These are phyloP conservation scores for Lycophotia porphyrea DNA, from an alignment of 2,888 invertebrate species.

Conservation along the genomic window DNA sequence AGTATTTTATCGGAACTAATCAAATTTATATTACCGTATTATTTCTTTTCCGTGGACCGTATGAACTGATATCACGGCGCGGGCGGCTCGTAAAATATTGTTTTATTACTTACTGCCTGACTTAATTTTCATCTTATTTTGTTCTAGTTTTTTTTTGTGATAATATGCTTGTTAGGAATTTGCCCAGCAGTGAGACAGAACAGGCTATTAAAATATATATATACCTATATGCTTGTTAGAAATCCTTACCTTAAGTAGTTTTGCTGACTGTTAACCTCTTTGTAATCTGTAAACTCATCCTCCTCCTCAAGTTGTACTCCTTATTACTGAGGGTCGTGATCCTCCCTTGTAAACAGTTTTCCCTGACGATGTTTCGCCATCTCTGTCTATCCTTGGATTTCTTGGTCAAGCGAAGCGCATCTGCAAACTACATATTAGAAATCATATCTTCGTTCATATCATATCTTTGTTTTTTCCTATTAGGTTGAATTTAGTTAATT, in stretches of 20 bases:
- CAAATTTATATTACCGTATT: slow-evolving; percentile 77
- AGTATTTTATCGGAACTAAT: slow-evolving; percentile 75
- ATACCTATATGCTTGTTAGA: neutral
- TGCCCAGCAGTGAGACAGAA: too few species aligned
- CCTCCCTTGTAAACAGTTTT: too few species aligned
- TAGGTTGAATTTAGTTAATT: neutral
- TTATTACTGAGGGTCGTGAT: too few species aligned
- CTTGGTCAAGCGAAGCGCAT: too few species aligned
- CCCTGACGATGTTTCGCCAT: too few species aligned
- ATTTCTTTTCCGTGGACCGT: slow-evolving; percentile 72
- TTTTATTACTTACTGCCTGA: slow-evolving; percentile 50
- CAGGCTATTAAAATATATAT: too few species aligned
- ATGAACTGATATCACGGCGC: slow-evolving; percentile 72
- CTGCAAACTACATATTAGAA: too few species aligned
- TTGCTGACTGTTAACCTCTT: neutral
- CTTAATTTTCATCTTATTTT: slow-evolving; percentile 41
- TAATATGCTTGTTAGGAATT: neutral
- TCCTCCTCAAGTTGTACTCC: too few species aligned
- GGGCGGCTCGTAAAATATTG: slow-evolving; percentile 70
- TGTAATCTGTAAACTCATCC: neutral
- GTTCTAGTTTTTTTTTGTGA: slow-evolving; percentile 9
- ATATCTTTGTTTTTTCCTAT: neutral
- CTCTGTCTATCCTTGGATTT: too few species aligned
- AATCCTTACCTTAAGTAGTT: neutral
- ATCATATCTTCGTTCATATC: too few species aligned